Base-by-base conservation (phyloP, 2,113 vertebrate genomes). In the Furnarius figulus region DNA sequence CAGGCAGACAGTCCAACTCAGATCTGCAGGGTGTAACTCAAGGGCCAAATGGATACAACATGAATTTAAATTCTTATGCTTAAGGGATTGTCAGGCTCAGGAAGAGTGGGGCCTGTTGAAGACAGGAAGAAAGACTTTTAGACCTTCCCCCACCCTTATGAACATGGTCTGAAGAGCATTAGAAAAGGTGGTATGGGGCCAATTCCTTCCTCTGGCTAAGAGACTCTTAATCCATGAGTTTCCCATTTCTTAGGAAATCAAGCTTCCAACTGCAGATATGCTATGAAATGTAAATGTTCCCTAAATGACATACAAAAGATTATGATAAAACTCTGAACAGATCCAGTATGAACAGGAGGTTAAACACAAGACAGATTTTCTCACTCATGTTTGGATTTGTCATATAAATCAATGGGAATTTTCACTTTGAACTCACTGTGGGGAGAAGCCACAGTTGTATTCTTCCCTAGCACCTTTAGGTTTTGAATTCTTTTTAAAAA, bases 401-500 rank as follows among this genome's bases (percentile, higher is more conserved):
- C 10, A 16, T 62, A 70, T 73, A n/a, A 65, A 61, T 31, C 6
- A 85, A 25, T 10, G 8, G 19, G 15, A 58, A 23, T 25, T 78
- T 87, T 71, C 66, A 24, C 37, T 25, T 71, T 53, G 17, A 78
- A 74, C 75, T 83, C 23, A 31, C 21, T 52, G 20, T 17, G 4
- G 5, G 22, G 31, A 68, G 40, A 68, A 14, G 1, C 1, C 28
- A 0, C 12, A n/a, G 8, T 7, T 59, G 1, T 47, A 55, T 12
- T 44, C 4, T 65, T 80, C 40, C 16, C 6, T 22, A 47, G 1
- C 16, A 79, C 6, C 14, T 81, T 56, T 46, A 50, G 4, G 24
- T 49, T 73, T 25, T 2, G 12, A 2, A 15, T 47, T 0, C 27
- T 30, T 67, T 71, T 22, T 11, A 18, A 74, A 10, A 58, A 13